phyloP scores from a whole-genome alignment of 1,140 invertebrate species.

The Ephestia elutella region DNA sequence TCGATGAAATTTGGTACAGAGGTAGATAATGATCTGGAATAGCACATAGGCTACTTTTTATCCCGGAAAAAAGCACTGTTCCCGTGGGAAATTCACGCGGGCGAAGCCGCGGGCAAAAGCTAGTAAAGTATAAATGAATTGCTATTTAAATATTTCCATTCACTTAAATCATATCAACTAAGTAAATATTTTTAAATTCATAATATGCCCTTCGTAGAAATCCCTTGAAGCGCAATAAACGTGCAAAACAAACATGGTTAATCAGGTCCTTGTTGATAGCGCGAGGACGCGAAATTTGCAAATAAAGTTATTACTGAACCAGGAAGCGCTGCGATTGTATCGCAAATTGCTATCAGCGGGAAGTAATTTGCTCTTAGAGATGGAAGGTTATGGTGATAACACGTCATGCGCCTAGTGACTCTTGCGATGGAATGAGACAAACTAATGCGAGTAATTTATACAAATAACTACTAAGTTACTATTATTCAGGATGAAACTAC shows the following conservation, averaged over 20 bases:
- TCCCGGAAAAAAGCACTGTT: no score
- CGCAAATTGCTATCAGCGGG: constrained; percentile 47
- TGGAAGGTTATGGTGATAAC: constrained; percentile 66
- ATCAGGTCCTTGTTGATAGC: constrained; percentile 8
- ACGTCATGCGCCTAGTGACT: constrained; percentile 32
- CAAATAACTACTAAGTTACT: background rate
- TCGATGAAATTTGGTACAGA: no score
- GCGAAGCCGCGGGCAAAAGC: no score
- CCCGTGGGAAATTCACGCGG: no score
- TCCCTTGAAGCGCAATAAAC: constrained; percentile 10
- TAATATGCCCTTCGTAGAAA: background rate
- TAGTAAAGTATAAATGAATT: no score
- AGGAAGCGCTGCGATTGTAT: constrained; percentile 29
- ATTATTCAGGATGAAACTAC: no score
- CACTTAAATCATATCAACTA: background rate
- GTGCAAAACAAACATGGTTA: constrained; percentile 16
- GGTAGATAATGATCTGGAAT: no score
- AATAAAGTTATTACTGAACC: constrained; percentile 14
- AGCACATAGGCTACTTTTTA: no score
- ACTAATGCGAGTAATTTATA: constrained; percentile 10
- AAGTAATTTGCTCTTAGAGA: constrained; percentile 66
- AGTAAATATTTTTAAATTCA: no score
- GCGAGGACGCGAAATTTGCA: constrained; percentile 5
- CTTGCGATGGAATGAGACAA: constrained; percentile 22
- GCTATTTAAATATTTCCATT: background rate